Evolutionary conservation across 2,888 invertebrate genomes (phyloP), one percentile per base, ranked within the genome.

Genomic region (Synanthedon vespiformis): DNA sequence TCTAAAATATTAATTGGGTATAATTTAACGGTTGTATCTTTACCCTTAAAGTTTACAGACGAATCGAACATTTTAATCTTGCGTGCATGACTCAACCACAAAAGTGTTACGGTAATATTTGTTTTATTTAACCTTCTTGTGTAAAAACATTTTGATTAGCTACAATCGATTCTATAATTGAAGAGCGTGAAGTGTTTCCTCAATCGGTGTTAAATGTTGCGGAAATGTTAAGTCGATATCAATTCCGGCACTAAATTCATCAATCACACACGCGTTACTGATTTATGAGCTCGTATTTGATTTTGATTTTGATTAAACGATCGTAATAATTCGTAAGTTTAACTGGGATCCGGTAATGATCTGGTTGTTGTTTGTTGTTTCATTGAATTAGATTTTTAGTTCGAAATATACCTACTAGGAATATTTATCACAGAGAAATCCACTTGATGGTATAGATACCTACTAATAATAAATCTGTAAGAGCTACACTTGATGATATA

Each of bases 111-210:
- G 53, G 52, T 55, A 52, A 55, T 54, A 52, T 56, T 58, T 48
- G 41, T 55, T 50, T 50, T 48, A 48, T 48, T 48, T 48, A 48
- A 16, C 48, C 53, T 54, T 55, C 53, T 48, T 13, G 16, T 13
- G 16, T 50, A 47, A 49, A 18, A 52, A 54, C 57, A 54, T 55
- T 53, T 40, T 57, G 53, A 56, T 56, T 48, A 50, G 13, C 27
- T 49, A 14, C 53, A 55, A 57, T 56, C 54, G 55, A 52, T 56
- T 56, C 50, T 41, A n/a, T 54, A 52, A 59, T 56, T 56, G 55
- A 41, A 40, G 40, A 34, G 51, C 48, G 55, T 52, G 40, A 54
- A 56, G 49, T 54, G 10, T 51, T 53, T 50, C 40, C 44, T 52
- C 34, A 49, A 51, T 34, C 50, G 41, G 40, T 49, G 14, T 52